Conservation (phyloP, 2,888 invertebrate species). For the Drosophila greeni region DNA sequence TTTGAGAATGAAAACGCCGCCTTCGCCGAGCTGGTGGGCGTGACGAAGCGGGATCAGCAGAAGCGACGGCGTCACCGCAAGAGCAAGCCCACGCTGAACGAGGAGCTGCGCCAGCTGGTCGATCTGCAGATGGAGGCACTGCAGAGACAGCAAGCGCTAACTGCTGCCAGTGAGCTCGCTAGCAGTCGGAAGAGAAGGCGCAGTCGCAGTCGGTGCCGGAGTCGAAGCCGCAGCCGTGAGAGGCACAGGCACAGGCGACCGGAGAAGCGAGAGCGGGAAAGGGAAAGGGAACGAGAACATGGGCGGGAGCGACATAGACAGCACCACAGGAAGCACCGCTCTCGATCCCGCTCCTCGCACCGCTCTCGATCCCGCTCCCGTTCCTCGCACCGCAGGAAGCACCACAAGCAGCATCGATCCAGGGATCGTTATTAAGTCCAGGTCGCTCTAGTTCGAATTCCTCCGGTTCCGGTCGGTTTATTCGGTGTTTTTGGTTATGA, state of each 20-base stretch:
- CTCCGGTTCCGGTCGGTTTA: constrained; percentile 8
- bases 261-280: background rate
- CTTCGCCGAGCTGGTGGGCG: constrained; percentile 74
- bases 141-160: constrained; percentile 15
- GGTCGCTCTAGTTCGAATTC: background rate
- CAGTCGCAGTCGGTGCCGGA: constrained; percentile 16
- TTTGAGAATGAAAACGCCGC: constrained; percentile 54
- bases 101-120: constrained; percentile 75
- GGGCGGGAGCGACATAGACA: background rate
- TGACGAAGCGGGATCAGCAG: constrained; percentile 67
- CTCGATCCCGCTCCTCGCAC: background rate
- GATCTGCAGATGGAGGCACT: constrained; percentile 77
- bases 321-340: background rate
- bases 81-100: constrained; percentile 74
- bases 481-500: constrained; percentile 28
- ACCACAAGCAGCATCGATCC: constrained; percentile 6
- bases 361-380: background rate
- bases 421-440: constrained; percentile 7
- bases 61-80: constrained; percentile 71
- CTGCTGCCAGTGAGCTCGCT: background rate
- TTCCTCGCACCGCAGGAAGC: background rate
- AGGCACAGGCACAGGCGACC: background rate
- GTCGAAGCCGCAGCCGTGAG: constrained; percentile 11
- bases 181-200: background rate
- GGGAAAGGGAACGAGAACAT: background rate